phyloP scores from a whole-genome alignment of 2,113 vertebrate genomes.

The Halcyon malimbica region DNA sequence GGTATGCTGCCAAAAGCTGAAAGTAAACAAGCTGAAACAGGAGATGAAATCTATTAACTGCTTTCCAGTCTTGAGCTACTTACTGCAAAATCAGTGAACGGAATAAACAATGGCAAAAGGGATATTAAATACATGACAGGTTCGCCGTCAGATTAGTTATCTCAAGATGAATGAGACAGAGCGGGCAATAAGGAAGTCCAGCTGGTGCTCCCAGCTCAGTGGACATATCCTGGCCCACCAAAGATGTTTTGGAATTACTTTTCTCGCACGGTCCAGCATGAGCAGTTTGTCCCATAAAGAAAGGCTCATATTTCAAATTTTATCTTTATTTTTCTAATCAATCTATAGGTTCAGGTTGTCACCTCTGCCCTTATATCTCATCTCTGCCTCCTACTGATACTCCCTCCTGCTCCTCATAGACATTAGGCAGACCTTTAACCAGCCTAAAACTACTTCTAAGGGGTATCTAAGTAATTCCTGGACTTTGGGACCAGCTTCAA shows the following conservation, averaged over 20 bases:
- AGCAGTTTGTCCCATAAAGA: not conserved
- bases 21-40: conserved; percentile 51
- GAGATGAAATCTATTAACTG: conserved; percentile 40
- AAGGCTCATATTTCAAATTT: not conserved
- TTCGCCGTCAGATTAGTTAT: not conserved
- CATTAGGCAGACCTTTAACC: not conserved
- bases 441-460: not conserved
- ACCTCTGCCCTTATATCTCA: not conserved
- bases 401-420: conserved; percentile 4
- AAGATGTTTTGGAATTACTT: not conserved
- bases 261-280: not conserved
- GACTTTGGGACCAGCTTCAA: not conserved
- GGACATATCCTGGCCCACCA: not conserved
- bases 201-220: not conserved
- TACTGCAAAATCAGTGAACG: not conserved
- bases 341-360: not conserved
- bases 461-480: not conserved
- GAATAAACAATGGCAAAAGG: conserved; percentile 21
- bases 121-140: not conserved
- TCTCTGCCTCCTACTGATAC: not conserved
- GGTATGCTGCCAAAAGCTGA: not conserved
- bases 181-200: not conserved
- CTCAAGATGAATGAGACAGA: not conserved
- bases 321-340: not conserved
- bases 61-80: conserved; percentile 33